Percentiles rank a stretch among this genome's conserved stretches.
phyloP scores from a whole-genome alignment of 2,797 vertebrate species.

The Neosilurus hyrtlii region DNA sequence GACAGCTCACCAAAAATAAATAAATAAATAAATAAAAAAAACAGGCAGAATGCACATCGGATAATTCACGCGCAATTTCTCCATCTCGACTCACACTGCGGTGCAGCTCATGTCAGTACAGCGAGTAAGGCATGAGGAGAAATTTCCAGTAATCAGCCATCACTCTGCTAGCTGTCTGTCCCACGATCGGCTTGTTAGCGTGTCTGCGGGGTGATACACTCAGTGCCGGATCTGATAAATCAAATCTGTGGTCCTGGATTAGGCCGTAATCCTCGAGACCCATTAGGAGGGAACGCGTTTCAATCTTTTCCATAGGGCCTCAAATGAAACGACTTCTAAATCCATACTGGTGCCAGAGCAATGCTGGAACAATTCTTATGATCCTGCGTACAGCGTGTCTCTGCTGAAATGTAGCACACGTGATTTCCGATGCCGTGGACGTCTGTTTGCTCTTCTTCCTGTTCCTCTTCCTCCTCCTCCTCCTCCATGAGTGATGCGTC shows the following conservation, averaged over 20 bases:
- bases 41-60: background rate
- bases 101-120: background rate
- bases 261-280: slow-evolving; percentile 31
- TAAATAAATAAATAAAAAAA: background rate
- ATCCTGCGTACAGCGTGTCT: background rate
- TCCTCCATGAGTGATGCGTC: slow-evolving; percentile 3
- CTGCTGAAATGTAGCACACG: slow-evolving; percentile 14
- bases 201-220: background rate
- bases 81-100: background rate
- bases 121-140: background rate
- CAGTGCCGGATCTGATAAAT: slow-evolving; percentile 26
- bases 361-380: slow-evolving; percentile 11
- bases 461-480: background rate
- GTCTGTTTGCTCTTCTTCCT: background rate
- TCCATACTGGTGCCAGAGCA: slow-evolving; percentile 3
- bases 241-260: slow-evolving; percentile 37
- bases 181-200: slow-evolving; percentile 22
- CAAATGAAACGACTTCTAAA: slow-evolving; percentile 20
- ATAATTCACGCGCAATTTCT: background rate
- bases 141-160: slow-evolving; percentile 28
- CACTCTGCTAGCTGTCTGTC: slow-evolving; percentile 10
- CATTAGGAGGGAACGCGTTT: slow-evolving; percentile 31
- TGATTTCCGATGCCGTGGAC: slow-evolving; percentile 19
- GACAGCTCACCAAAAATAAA: background rate
- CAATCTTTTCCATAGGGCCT: slow-evolving; percentile 17